Conservation (phyloP, 2,113 vertebrate genomes). For the Odocoileus virginianus region DNA sequence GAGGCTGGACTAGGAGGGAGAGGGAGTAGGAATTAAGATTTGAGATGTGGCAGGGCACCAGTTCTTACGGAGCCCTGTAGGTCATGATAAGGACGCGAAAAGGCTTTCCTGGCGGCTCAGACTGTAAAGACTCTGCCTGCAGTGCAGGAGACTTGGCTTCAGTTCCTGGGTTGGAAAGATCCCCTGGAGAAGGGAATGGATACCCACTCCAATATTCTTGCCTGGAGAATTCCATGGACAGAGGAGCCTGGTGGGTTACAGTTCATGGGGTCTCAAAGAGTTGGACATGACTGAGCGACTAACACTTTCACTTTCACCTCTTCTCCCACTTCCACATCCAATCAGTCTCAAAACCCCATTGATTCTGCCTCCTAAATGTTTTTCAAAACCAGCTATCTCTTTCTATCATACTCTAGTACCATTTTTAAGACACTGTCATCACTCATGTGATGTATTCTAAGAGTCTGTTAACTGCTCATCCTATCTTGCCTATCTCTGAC, state of each 20-base stretch:
- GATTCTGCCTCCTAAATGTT: background rate
- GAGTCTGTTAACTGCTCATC: background rate
- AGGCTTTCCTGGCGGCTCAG: background rate
- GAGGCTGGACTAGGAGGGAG: background rate
- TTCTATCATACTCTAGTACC: background rate
- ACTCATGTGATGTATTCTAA: background rate
- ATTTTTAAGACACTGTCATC: background rate
- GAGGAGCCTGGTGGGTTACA: background rate
- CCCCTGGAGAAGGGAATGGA: background rate
- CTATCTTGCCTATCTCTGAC: background rate
- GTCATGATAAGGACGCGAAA: background rate
- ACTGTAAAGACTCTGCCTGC: background rate
- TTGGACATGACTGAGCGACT: background rate
- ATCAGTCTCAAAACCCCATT: background rate
- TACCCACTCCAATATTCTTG: background rate
- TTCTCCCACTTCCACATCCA: background rate
- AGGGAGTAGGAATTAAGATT: background rate
- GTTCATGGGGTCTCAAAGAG: background rate
- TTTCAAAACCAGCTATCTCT: background rate
- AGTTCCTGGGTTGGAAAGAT: background rate
- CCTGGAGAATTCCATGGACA: background rate
- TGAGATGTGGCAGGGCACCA: background rate
- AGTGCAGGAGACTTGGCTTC: background rate
- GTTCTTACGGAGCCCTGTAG: background rate
- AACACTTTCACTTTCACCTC: background rate